phyloP scores from a whole-genome alignment of 2,113 vertebrate genomes.

The Sinocyclocheilus rhinocerous region DNA sequence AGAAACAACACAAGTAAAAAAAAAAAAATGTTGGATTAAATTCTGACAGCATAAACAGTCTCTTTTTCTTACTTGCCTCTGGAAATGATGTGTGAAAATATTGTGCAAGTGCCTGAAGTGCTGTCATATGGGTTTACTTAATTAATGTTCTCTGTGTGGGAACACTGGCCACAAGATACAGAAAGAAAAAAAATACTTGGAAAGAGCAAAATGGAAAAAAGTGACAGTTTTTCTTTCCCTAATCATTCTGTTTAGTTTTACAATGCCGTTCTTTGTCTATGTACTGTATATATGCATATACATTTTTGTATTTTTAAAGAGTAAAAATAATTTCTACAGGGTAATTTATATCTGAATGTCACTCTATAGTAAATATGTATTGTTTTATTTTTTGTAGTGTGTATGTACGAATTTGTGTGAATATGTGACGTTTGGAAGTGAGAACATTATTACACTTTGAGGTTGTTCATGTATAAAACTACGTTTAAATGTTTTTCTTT shows the following conservation, averaged over 20 bases:
- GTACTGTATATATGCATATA: conserved; percentile 35
- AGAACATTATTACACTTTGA: conserved; percentile 55
- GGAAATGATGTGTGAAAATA: conserved; percentile 21
- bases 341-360: conserved; percentile 55
- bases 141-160: background rate
- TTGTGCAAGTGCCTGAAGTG: conserved; percentile 35
- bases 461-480: background rate
- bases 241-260: conserved; percentile 19
- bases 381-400: conserved; percentile 39
- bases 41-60: background rate
- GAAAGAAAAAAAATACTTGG: background rate
- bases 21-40: background rate
- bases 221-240: conserved; percentile 1
- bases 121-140: conserved; percentile 6
- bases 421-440: background rate
- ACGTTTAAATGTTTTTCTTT: conserved; percentile 45
- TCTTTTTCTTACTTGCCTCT: background rate
- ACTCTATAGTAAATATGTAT: conserved; percentile 28
- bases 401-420: conserved; percentile 12
- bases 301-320: conserved; percentile 47
- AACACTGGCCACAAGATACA: conserved; percentile 16
- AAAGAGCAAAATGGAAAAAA: background rate
- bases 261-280: conserved; percentile 27
- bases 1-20: background rate
- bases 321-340: conserved; percentile 38